phyloP scores from a whole-genome alignment of 2,797 vertebrate genomes.

The Ctenosaura bakeri region DNA sequence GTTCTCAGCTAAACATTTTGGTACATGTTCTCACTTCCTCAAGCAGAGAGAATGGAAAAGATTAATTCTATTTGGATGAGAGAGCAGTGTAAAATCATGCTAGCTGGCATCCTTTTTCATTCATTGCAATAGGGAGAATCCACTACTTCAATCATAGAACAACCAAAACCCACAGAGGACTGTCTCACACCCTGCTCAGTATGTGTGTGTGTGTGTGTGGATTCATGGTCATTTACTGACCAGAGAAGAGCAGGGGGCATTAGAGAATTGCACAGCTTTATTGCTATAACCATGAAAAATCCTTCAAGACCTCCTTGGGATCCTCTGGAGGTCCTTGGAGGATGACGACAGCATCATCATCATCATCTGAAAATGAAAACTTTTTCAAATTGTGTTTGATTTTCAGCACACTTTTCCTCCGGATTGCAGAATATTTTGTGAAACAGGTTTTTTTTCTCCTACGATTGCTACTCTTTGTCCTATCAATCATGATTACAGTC shows the following conservation, averaged over 20 bases:
- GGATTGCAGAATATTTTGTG: slow-evolving; percentile 35
- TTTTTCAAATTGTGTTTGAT: slow-evolving; percentile 51
- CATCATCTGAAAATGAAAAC: background rate
- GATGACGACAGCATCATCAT: background rate
- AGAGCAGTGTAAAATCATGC: background rate
- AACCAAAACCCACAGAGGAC: background rate
- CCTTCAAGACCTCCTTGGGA: no score
- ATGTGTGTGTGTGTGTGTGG: no score
- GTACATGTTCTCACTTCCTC: background rate
- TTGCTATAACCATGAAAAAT: no score
- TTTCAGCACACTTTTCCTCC: slow-evolving; percentile 24
- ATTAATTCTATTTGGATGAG: background rate
- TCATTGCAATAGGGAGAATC: no score
- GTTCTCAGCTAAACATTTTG: background rate
- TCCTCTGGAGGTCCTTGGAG: no score
- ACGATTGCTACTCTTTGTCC: slow-evolving; percentile 51
- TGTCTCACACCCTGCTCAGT: no score
- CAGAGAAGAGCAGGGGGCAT: no score
- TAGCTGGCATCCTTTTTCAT: background rate
- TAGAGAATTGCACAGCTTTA: no score
- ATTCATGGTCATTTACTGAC: no score
- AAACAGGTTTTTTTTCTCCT: background rate
- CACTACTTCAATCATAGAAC: no score
- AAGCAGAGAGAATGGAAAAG: background rate
- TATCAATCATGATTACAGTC: slow-evolving; percentile 61